A percentile compares a stretch with the other conserved stretches of the same genome.
These are phyloP conservation scores for Eilema sororculum DNA, from an alignment of 2,888 invertebrate genomes.

Conservation along the genomic window DNA sequence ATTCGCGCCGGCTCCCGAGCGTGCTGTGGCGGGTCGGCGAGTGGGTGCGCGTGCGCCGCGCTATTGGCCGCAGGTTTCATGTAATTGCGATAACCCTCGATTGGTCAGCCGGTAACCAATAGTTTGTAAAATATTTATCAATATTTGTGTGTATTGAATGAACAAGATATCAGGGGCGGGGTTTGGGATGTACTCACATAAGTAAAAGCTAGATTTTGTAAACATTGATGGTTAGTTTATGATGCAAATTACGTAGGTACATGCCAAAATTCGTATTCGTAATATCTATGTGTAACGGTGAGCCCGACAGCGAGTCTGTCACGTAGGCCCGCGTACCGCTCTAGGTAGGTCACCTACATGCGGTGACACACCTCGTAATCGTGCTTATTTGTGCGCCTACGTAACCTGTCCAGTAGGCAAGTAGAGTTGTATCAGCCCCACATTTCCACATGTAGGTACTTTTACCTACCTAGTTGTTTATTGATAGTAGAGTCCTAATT, in stretches of 20 bases:
- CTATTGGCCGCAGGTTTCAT: slow-evolving; percentile 33
- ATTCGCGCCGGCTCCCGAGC: not conserved
- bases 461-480: too few relatives aligned
- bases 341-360: not conserved
- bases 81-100: slow-evolving; percentile 36
- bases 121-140: slow-evolving; percentile 28
- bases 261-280: not conserved
- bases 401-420: not conserved
- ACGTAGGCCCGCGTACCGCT: not conserved
- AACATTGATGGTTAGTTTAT: not conserved
- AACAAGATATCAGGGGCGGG: slow-evolving; percentile 6
- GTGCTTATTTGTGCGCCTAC: not conserved
- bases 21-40: slow-evolving; percentile 21
- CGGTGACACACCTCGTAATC: not conserved
- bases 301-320: not conserved
- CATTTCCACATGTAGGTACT: not conserved
- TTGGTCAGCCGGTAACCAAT: slow-evolving; percentile 47
- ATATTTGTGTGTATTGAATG: slow-evolving; percentile 11
- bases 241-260: not conserved
- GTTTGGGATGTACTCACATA: not conserved
- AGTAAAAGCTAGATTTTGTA: not conserved
- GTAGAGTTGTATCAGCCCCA: not conserved
- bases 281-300: not conserved
- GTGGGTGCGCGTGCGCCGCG: slow-evolving; percentile 15
- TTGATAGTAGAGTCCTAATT: too few relatives aligned